These are phyloP conservation scores for Diabrotica virgifera DNA, from an alignment of 1,140 invertebrate species.

Conservation along the genomic window DNA sequence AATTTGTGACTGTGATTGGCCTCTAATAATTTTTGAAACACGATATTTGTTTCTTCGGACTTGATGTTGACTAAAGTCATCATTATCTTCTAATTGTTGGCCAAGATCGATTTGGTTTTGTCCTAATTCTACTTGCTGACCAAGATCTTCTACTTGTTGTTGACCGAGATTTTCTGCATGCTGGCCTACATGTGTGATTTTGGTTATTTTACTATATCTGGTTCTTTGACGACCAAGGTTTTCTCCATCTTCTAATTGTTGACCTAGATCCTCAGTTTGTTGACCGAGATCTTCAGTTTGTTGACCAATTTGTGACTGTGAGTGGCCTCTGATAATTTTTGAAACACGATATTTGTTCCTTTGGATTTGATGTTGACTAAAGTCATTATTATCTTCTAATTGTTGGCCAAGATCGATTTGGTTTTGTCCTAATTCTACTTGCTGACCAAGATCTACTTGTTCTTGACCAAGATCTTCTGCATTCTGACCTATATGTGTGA, in stretches of 20 bases:
- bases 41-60: background rate
- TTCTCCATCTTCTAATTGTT: background rate
- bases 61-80: constrained; percentile 10
- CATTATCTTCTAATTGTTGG: too few species aligned
- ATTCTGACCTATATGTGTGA: background rate
- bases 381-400: constrained; percentile 14
- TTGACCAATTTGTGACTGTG: background rate
- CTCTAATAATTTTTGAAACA: too few species aligned
- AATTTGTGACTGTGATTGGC: background rate
- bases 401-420: constrained; percentile 6
- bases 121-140: too few species aligned
- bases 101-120: too few species aligned
- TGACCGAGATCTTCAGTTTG: constrained; percentile 4
- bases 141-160: too few species aligned
- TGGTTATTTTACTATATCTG: background rate
- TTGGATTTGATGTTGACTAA: background rate
- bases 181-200: too few species aligned
- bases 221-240: background rate
- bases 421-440: constrained; percentile 5
- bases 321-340: too few species aligned
- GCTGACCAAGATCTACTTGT: constrained; percentile 5
- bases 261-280: background rate
- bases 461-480: constrained; percentile 13
- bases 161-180: too few species aligned
- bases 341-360: background rate